These are phyloP conservation scores for Psephotus haematonotus DNA, from an alignment of 2,113 vertebrate genomes.

Conservation along the genomic window DNA sequence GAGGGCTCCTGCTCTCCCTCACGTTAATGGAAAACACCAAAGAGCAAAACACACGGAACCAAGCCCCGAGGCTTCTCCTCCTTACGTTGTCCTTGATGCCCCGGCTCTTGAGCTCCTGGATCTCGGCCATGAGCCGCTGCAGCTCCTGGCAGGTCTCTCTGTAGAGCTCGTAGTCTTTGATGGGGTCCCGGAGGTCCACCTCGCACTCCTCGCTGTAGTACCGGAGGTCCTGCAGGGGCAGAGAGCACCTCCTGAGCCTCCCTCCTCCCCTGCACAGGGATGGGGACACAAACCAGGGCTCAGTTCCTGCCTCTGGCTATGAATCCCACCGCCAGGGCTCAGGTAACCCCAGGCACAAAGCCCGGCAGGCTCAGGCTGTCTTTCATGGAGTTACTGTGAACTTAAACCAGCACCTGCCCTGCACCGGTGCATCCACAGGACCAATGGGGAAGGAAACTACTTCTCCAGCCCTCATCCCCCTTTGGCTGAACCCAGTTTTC, in stretches of 20 bases:
- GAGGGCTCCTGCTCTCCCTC: not conserved
- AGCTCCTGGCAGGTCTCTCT: constrained; percentile 90
- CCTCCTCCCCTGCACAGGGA: not conserved
- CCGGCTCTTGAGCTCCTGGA: constrained; percentile 91
- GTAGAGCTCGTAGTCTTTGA: constrained; percentile 88
- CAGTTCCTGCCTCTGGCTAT: rapidly evolving
- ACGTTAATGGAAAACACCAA: not conserved
- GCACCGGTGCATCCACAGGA: rapidly evolving
- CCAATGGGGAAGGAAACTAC: not conserved
- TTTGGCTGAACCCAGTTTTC: not conserved
- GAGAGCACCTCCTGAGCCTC: not conserved
- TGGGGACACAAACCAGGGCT: not conserved
- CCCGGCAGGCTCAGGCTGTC: not conserved
- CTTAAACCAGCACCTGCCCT: rapidly evolving
- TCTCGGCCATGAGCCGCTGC: constrained; percentile 91
- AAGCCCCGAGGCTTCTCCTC: not conserved
- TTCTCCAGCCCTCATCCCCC: rapidly evolving
- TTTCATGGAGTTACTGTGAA: rapidly evolving
- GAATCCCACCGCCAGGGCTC: not conserved
- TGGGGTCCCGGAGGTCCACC: constrained; percentile 87
- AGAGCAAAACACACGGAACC: rapidly evolving
- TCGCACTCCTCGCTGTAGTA: constrained; percentile 93
- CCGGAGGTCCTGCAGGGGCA: constrained; percentile 78
- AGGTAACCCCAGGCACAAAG: rapidly evolving
- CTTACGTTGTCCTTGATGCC: constrained; percentile 90